Conservation (phyloP, 1,140 invertebrate species). For the Orchestia grillus region DNA sequence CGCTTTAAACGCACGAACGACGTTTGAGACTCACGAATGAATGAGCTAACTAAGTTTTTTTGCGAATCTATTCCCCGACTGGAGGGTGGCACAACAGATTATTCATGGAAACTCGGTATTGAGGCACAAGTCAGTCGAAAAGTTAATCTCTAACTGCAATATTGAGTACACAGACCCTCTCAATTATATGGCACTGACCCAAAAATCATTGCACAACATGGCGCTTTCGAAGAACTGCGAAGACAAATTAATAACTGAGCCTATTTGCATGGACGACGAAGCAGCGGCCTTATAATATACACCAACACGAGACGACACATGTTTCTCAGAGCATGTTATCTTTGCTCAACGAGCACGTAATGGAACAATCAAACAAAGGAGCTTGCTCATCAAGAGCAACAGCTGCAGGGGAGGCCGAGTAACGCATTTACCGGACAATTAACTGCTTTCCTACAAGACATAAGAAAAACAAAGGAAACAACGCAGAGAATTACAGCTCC, state of each 20-base stretch:
- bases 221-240: not conserved
- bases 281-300: not conserved
- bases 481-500: not conserved
- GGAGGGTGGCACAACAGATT: too few relatives aligned
- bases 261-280: not conserved
- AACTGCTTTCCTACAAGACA: not conserved
- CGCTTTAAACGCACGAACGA: too few relatives aligned
- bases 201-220: not conserved
- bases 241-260: not conserved
- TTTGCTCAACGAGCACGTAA: not conserved
- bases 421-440: not conserved
- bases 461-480: not conserved
- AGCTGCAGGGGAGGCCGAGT: not conserved
- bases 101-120: not conserved
- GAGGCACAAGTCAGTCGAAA: not conserved
- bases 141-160: not conserved
- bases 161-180: not conserved
- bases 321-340: not conserved
- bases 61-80: too few relatives aligned
- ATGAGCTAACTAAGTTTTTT: too few relatives aligned
- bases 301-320: not conserved
- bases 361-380: not conserved
- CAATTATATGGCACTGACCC: not conserved
- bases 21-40: too few relatives aligned
- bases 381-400: not conserved